These are phyloP conservation scores for Hirtodrosophila cameraria DNA, from an alignment of 2,888 invertebrate species.

Conservation along the genomic window DNA sequence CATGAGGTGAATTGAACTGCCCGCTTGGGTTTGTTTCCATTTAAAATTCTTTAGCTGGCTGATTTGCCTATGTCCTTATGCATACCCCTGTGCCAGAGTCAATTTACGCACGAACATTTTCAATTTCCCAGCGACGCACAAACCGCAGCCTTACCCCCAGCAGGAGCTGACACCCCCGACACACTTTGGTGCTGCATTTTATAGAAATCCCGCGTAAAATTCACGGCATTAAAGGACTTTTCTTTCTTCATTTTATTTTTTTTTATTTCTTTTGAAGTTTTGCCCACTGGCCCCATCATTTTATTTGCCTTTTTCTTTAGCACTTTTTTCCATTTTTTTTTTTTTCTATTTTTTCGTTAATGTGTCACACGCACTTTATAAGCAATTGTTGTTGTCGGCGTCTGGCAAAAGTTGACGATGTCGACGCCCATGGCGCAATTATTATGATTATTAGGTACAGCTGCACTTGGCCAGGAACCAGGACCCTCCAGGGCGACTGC, in stretches of 20 bases:
- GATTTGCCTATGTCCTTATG: slow-evolving; percentile 45
- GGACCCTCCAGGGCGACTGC: slow-evolving; percentile 55
- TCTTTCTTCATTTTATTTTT: slow-evolving; percentile 52
- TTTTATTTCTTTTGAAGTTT: slow-evolving; percentile 78
- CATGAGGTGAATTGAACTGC: slow-evolving; percentile 55
- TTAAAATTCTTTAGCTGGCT: slow-evolving; percentile 38
- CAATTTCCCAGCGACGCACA: slow-evolving; percentile 60
- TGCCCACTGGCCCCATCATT: slow-evolving; percentile 60
- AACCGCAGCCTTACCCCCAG: slow-evolving; percentile 62
- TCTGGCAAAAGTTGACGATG: slow-evolving; percentile 77
- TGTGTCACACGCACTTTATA: slow-evolving; percentile 82
- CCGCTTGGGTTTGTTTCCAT: slow-evolving; percentile 56
- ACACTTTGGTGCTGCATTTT: slow-evolving; percentile 52
- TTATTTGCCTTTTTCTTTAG: slow-evolving; percentile 68
- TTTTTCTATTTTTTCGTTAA: slow-evolving; percentile 66
- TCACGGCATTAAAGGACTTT: slow-evolving; percentile 78
- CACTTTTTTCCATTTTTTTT: slow-evolving; percentile 57
- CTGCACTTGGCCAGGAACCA: slow-evolving; percentile 63
- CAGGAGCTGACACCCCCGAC: slow-evolving; percentile 13
- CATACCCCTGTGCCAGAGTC: slow-evolving; percentile 51
- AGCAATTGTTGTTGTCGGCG: slow-evolving; percentile 73
- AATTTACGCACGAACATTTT: slow-evolving; percentile 80
- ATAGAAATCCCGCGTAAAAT: slow-evolving; percentile 76
- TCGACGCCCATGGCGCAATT: slow-evolving; percentile 76
- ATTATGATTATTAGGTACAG: slow-evolving; percentile 80